Evolutionary conservation across 2,113 vertebrate species (phyloP).

Genomic region (Aix galericulata): DNA sequence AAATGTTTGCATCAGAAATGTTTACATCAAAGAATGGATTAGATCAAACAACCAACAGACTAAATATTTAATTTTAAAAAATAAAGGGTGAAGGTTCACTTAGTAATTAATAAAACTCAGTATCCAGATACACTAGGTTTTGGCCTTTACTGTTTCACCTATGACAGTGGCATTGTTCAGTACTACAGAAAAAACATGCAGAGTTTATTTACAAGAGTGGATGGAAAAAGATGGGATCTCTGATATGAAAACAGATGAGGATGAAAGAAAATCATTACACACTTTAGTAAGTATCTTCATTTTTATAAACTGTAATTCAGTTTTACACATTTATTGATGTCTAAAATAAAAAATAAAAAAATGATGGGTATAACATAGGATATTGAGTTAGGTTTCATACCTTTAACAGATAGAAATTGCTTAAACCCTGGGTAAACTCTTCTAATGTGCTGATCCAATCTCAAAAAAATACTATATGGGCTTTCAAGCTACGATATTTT

Average conservation of each 20-base stretch:
- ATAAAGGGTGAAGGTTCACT: not conserved
- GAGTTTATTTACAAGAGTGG: not conserved
- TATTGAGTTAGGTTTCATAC: not conserved
- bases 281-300: not conserved
- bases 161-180: accelerated
- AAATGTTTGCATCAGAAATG: not conserved
- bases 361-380: not conserved
- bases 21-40: not conserved
- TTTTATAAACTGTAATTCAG: not conserved
- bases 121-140: not conserved
- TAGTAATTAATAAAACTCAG: not conserved
- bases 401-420: not conserved
- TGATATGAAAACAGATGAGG: not conserved
- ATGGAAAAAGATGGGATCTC: not conserved
- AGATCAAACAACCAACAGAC: not conserved
- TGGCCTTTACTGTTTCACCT: not conserved
- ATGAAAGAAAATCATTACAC: not conserved
- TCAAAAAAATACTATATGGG: not conserved
- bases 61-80: not conserved
- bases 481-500: not conserved
- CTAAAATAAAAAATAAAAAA: not conserved
- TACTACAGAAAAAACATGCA: not conserved
- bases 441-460: not conserved
- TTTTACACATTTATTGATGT: not conserved
- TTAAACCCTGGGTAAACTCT: not conserved